Conservation (phyloP, 2,113 vertebrate species). For the Sakesphorus luctuosus region DNA sequence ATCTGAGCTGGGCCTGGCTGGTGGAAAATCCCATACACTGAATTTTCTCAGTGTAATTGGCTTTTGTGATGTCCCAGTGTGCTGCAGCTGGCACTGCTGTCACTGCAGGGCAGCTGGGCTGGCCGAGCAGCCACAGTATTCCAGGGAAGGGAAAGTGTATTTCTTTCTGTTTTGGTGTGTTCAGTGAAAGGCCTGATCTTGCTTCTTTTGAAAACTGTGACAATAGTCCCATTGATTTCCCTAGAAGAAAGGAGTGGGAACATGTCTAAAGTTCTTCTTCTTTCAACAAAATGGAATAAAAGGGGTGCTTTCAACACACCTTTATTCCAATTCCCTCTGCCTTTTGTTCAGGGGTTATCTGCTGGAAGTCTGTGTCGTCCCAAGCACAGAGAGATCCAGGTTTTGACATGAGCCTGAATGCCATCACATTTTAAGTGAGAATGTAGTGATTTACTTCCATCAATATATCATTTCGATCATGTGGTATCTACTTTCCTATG, state of each 20-base stretch:
- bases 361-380: not conserved
- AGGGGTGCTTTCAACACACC: not conserved
- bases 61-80: not conserved
- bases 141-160: not conserved
- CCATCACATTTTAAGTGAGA: not conserved
- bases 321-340: slow-evolving; percentile 18
- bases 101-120: not conserved
- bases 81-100: not conserved
- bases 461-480: not conserved
- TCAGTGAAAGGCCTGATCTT: slow-evolving; percentile 19
- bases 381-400: not conserved
- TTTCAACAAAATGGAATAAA: slow-evolving; percentile 37
- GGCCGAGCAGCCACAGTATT: not conserved
- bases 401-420: not conserved
- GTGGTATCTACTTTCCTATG: not conserved
- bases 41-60: not conserved
- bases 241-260: slow-evolving; percentile 35
- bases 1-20: not conserved
- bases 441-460: not conserved
- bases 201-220: slow-evolving; percentile 22
- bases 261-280: slow-evolving; percentile 35
- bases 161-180: slow-evolving; percentile 8
- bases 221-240: slow-evolving; percentile 45
- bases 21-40: not conserved
- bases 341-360: slow-evolving; percentile 14